These are phyloP conservation scores for Noctua comes DNA, from an alignment of 2,888 invertebrate genomes.

Conservation along the genomic window DNA sequence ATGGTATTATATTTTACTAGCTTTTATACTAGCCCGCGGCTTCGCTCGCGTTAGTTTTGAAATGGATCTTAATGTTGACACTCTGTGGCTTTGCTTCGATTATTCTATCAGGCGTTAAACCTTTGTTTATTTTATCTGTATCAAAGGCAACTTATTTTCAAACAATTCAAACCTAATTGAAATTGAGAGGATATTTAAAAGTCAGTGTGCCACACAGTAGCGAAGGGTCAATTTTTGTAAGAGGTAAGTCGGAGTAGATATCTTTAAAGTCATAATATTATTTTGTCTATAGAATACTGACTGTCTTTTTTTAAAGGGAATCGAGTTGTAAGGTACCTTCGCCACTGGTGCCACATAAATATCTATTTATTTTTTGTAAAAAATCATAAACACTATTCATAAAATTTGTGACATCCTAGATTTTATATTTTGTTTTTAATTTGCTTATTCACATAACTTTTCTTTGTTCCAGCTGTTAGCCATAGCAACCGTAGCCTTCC, in stretches of 20 bases:
- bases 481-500: conserved; percentile 81
- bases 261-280: too few relatives aligned
- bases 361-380: not conserved
- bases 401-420: not conserved
- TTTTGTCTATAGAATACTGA: too few relatives aligned
- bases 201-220: too few relatives aligned
- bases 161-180: not conserved
- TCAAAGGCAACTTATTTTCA: not conserved
- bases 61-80: not conserved
- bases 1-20: not conserved
- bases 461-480: conserved; percentile 80
- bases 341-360: too few relatives aligned
- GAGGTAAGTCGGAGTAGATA: too few relatives aligned
- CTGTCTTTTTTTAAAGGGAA: too few relatives aligned
- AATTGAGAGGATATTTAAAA: too few relatives aligned
- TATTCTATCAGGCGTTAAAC: conserved; percentile 63
- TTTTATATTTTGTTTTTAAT: too few relatives aligned
- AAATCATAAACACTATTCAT: not conserved
- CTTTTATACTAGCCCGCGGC: not conserved
- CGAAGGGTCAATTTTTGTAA: too few relatives aligned
- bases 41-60: not conserved
- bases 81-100: conserved; percentile 50
- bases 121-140: not conserved
- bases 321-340: too few relatives aligned
- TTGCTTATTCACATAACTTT: not conserved